Conservation (phyloP, 2,797 vertebrate species). For the Myoxocephalus aenaeus region DNA sequence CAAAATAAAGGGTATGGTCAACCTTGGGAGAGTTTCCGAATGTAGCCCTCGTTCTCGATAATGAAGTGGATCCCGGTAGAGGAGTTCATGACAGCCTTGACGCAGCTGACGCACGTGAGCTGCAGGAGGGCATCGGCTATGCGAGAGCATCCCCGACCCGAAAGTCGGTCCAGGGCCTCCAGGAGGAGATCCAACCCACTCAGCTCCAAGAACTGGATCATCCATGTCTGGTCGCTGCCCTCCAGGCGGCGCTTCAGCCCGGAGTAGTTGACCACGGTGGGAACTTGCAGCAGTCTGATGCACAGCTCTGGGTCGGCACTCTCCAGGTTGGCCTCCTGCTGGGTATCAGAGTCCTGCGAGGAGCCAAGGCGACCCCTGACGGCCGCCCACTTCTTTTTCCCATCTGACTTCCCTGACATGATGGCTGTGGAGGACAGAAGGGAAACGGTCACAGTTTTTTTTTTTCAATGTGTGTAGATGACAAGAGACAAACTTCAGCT, state of each 20-base stretch:
- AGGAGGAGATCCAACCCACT: slow-evolving; percentile 95
- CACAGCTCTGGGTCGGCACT: slow-evolving; percentile 95
- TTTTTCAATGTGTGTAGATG: background rate
- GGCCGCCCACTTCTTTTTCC: slow-evolving; percentile 92
- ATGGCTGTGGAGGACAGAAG: slow-evolving; percentile 59
- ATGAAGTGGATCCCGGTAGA: slow-evolving; percentile 94
- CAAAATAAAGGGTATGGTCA: slow-evolving; percentile 32
- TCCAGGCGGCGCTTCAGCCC: slow-evolving; percentile 95
- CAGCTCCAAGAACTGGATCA: slow-evolving; percentile 98
- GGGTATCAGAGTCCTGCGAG: slow-evolving; percentile 89
- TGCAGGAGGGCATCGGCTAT: slow-evolving; percentile 95
- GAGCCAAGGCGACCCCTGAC: slow-evolving; percentile 91
- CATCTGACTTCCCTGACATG: slow-evolving; percentile 90
- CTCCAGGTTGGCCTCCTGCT: slow-evolving; percentile 95
- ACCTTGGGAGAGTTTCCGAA: slow-evolving; percentile 98
- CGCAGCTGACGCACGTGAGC: slow-evolving; percentile 96
- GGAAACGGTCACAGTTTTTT: slow-evolving; percentile 13
- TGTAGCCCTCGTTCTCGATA: slow-evolving; percentile 93
- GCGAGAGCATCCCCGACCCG: slow-evolving; percentile 92
- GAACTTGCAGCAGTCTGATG: slow-evolving; percentile 94
- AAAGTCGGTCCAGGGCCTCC: slow-evolving; percentile 94
- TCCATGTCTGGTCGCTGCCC: slow-evolving; percentile 92
- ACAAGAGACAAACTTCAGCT: slow-evolving; percentile 4
- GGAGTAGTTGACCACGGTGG: slow-evolving; percentile 96
- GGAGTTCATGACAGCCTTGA: slow-evolving; percentile 96